A percentile compares a stretch with the other conserved stretches of the same genome.
phyloP scores from a whole-genome alignment of 2,797 vertebrate genomes.

The Dendrocincla tyrannina region DNA sequence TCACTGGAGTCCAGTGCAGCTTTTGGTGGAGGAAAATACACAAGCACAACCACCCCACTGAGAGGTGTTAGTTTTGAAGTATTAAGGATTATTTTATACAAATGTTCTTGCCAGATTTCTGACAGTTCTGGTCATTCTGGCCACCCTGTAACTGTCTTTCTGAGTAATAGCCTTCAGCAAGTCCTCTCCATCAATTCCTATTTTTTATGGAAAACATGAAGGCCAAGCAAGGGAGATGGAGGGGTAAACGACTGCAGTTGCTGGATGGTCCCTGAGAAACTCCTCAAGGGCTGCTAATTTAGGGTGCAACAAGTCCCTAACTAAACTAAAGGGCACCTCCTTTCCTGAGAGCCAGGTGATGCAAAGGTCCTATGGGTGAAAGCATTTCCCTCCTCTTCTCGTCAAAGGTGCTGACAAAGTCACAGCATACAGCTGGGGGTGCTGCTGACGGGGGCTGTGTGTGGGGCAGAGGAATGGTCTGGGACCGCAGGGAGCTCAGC shows the following conservation, averaged over 20 bases:
- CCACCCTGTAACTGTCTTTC: background rate
- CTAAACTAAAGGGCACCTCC: background rate
- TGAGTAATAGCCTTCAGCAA: background rate
- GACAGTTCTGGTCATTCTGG: background rate
- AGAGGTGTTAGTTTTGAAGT: background rate
- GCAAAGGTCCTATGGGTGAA: background rate
- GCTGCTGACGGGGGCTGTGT: rapidly evolving
- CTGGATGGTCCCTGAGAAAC: background rate
- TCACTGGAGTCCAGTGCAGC: background rate
- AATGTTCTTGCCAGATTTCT: background rate
- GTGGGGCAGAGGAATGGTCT: background rate
- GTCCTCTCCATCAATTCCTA: background rate
- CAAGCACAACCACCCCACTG: rapidly evolving
- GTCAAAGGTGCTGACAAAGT: background rate
- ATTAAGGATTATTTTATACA: background rate
- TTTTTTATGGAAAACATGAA: background rate
- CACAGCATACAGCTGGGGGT: background rate
- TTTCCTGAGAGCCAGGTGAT: background rate
- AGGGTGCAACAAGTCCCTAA: rapidly evolving
- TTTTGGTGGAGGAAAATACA: background rate
- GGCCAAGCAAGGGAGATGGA: rapidly evolving
- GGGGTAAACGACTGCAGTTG: background rate
- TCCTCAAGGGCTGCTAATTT: background rate
- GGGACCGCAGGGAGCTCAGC: background rate
- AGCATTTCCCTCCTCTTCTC: background rate